Conservation (phyloP, 1,140 invertebrate species). For the Prorops nasuta region DNA sequence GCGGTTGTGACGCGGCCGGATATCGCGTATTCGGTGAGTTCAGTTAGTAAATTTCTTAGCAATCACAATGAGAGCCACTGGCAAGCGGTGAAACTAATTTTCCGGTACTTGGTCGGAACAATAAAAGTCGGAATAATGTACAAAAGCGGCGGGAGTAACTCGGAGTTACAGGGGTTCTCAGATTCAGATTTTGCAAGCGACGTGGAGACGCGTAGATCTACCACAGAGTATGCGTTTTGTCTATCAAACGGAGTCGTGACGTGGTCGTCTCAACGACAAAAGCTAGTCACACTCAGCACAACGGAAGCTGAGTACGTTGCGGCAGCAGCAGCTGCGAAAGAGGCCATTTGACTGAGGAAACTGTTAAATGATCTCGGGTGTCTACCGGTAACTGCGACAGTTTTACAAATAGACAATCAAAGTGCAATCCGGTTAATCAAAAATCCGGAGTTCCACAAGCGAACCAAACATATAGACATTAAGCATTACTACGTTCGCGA, state of each 20-base stretch:
- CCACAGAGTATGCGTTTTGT: background rate
- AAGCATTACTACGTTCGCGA: background rate
- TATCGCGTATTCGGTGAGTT: constrained; percentile 41
- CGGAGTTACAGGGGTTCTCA: background rate
- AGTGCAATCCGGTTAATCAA: background rate
- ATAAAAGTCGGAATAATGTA: background rate
- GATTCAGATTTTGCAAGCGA: constrained; percentile 4
- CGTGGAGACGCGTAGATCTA: background rate
- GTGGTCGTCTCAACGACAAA: background rate
- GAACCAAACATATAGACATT: background rate
- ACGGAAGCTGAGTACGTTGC: background rate
- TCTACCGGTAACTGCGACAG: background rate
- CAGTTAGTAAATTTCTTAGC: constrained; percentile 32
- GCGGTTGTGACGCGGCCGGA: constrained; percentile 42
- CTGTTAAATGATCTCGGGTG: background rate
- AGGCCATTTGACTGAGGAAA: background rate
- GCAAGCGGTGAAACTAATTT: constrained; percentile 36
- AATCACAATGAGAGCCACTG: constrained; percentile 29
- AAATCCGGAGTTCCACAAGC: constrained; percentile 1
- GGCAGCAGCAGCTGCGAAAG: background rate
- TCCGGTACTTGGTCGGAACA: constrained; percentile 41
- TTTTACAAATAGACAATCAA: background rate
- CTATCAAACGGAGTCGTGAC: background rate
- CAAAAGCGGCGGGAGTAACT: background rate
- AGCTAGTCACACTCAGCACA: background rate